Evolutionary conservation across 2,888 invertebrate genomes (phyloP).

Genomic region (Agonopterix subpropinquella): DNA sequence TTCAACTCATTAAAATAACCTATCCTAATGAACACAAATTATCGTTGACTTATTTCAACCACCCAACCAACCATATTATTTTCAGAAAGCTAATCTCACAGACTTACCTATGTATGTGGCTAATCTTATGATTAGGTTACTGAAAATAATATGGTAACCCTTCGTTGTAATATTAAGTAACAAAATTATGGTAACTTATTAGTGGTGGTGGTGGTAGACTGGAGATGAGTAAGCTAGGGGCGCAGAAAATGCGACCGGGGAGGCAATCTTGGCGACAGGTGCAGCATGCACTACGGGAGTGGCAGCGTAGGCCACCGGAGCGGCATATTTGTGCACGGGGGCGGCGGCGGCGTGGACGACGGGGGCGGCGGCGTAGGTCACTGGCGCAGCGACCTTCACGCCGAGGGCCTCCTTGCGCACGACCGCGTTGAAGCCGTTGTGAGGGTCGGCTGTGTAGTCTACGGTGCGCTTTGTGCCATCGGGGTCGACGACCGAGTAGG

Average conservation of each 20-base stretch:
- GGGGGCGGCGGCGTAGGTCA: slow-evolving; percentile 5
- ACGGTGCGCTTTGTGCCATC: slow-evolving; percentile 75
- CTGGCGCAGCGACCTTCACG: slow-evolving; percentile 2
- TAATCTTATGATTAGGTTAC: too few species aligned
- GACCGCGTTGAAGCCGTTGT: slow-evolving; percentile 75
- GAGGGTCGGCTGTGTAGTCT: slow-evolving; percentile 63
- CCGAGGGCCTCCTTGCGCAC: slow-evolving; percentile 62
- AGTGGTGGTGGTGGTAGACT: too few species aligned
- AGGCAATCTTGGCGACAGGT: slow-evolving; percentile 7
- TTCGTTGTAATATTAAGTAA: too few species aligned
- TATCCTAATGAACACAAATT: too few species aligned
- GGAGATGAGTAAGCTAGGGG: neutral
- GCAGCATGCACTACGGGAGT: slow-evolving; percentile 22
- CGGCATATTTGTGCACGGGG: slow-evolving; percentile 11
- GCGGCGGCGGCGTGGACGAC: slow-evolving; percentile 17
- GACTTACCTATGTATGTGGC: too few species aligned
- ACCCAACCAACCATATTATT: too few species aligned
- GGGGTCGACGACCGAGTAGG: slow-evolving; percentile 73
- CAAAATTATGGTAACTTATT: too few species aligned
- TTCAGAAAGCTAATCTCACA: too few species aligned
- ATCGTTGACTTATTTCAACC: too few species aligned
- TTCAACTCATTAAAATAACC: too few species aligned
- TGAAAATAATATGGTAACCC: too few species aligned
- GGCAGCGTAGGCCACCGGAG: slow-evolving; percentile 33
- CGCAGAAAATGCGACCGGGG: neutral